phyloP scores from a whole-genome alignment of 2,797 vertebrate genomes.

The Cirrhinus molitorella region DNA sequence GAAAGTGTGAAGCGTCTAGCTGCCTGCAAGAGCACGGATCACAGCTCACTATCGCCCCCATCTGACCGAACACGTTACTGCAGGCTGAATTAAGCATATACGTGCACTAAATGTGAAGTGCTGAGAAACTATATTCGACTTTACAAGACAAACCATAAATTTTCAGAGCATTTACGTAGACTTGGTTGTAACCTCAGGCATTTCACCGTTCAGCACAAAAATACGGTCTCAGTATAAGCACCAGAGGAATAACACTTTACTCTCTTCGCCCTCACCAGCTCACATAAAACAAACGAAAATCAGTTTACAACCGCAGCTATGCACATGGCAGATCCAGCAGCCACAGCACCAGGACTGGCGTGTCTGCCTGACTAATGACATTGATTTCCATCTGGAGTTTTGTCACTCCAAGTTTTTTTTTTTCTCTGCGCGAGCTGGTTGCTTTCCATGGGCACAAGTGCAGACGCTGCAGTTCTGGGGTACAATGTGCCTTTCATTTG shows the following conservation, averaged over 20 bases:
- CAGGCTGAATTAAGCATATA: neutral
- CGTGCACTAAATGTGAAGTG: neutral
- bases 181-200: constrained; percentile 27
- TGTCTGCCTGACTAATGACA: constrained; percentile 50
- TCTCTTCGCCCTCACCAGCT: constrained; percentile 21
- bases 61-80: constrained; percentile 12
- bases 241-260: constrained; percentile 21
- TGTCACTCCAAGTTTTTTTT: constrained; percentile 54
- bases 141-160: constrained; percentile 23
- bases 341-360: constrained; percentile 47
- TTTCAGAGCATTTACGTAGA: constrained; percentile 5
- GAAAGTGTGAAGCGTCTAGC: constrained; percentile 51
- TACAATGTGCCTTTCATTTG: constrained; percentile 82
- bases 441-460: constrained; percentile 76
- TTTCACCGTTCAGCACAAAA: constrained; percentile 29
- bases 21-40: neutral
- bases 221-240: neutral
- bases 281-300: constrained; percentile 40
- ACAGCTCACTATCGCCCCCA: constrained; percentile 48
- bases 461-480: constrained; percentile 79
- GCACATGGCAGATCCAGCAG: constrained; percentile 37
- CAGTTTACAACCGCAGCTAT: constrained; percentile 43
- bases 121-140: constrained; percentile 38
- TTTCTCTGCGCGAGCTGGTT: constrained; percentile 63
- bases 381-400: constrained; percentile 55